phyloP scores from a whole-genome alignment of 1,140 invertebrate species.

The Megalopta genalis region DNA sequence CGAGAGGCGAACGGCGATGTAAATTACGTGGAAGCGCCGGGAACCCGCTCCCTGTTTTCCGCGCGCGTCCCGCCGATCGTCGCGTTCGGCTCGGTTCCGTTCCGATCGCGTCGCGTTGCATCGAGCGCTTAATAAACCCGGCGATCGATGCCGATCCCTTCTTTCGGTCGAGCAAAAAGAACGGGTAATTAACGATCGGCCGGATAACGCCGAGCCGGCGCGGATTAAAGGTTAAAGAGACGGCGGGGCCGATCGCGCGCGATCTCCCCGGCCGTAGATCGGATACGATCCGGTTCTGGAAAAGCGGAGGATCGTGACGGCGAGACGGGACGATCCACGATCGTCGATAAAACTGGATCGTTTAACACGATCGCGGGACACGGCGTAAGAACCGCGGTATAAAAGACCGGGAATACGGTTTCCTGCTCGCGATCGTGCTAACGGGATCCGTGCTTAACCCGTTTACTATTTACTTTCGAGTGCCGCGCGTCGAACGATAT shows the following conservation, averaged over 20 bases:
- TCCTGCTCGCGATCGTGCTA: too few species aligned
- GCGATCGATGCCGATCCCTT: conserved; percentile 1
- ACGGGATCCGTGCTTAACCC: background rate
- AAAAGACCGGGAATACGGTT: background rate
- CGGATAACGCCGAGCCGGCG: conserved; percentile 13
- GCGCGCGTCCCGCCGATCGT: background rate
- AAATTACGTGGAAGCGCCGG: background rate
- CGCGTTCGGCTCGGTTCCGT: background rate
- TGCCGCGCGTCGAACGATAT: too few species aligned
- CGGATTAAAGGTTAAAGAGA: conserved; percentile 44
- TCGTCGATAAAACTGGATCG: conserved; percentile 43
- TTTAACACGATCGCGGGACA: conserved; percentile 30
- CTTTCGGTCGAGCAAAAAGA: conserved; percentile 11
- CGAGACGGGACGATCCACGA: conserved; percentile 34
- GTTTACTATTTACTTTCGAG: background rate
- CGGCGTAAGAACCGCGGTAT: background rate
- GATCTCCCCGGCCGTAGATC: conserved; percentile 37
- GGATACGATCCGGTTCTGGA: conserved; percentile 12
- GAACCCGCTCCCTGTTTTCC: too few species aligned
- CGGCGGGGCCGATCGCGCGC: conserved; percentile 28
- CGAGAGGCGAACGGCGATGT: background rate
- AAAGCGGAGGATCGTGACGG: conserved; percentile 36
- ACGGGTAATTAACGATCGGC: conserved; percentile 36
- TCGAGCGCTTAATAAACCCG: conserved; percentile 28
- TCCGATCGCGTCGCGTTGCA: too few species aligned